Base-by-base conservation (phyloP, 2,113 vertebrate genomes). In the Hemibagrus wyckioides region DNA sequence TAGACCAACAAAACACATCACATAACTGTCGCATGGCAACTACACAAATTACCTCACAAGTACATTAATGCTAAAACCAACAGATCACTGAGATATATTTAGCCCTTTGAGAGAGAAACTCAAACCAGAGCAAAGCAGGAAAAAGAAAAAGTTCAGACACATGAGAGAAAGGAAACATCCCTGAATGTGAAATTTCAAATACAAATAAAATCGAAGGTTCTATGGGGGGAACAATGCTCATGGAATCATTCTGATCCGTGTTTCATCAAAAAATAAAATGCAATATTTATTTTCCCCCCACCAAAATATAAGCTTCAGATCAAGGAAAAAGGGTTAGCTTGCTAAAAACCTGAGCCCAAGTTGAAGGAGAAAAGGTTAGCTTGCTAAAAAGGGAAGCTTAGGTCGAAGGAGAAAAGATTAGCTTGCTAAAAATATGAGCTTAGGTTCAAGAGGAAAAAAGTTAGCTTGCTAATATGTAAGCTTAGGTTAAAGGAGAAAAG, bases 71-170 rank as follows among this genome's bases (percentile, higher is more conserved):
- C 44, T 52, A 52, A 79, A 50, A 54, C 48, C 28, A 79, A 54
- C 76, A 33, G 44, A 52, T 54, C n/a, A 52, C 76, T 9, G 76
- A 79, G 48, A 54, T 79, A 52, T 79, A 52, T 79, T 79, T 54
- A n/a, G 76, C 48, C 54, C 28, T 6, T 76, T 76, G 41, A 10
- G 23, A 48, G 73, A 76, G 48, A 79, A 79, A 17, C n/a, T 52
- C 48, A 79, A 50, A 79, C 28, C 73, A 76, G 44, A 69, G n/a
- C 25, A 76, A 28, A 76, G 10, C 21, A 28, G 39, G 11, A 73
- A 39, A 50, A 77, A 50, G 44, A 48, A 30, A 17, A 79, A 44
- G 6, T 79, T 54, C 9, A 44, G 19, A 48, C 39, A 48, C 25
- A 48, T 11, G 23, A 76, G 1, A 48, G 14, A 48, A 76, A 76